Base-by-base conservation (phyloP, 2,888 invertebrate species). In the Drosophila eohydei region DNA sequence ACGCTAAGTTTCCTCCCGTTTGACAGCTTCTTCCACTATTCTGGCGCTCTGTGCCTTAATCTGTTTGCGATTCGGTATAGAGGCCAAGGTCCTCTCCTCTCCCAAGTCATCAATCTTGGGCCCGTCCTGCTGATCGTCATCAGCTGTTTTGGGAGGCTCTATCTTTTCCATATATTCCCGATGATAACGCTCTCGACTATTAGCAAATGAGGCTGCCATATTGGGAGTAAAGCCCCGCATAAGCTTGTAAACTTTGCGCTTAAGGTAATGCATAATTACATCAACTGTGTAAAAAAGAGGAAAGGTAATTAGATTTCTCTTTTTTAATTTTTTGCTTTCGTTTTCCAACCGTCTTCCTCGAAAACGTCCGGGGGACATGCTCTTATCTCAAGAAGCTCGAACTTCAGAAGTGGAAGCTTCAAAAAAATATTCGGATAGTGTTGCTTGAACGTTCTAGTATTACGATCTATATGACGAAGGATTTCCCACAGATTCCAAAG, bases 1-100 rank as follows among this genome's bases (percentile, higher is more conserved):
- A 48, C 4, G 12, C 58, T 59, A 38, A 3, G 36, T 9, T 11
- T 92, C 91, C 0, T 92, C 91, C 55, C 83, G 89, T 52, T 90
- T 92, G n/a, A 83, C 75, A 12, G 80, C 74, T 52, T 90, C 90
- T 58, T 92, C 92, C 14, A 92, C 79, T 30, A 92, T 62, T 78
- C 89, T 91, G 21, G 88, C 88, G 74, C 92, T 92, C 38, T 87
- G 83, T 2, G 83, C 78, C 79, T 93, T 93, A 4, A 93, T 89
- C 72, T 91, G 90, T 30, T 91, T 91, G 11, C 92, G 91, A 73
- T 86, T 92, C 3, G 88, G 91, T 7, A 91, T 81, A 71, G 71
- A 78, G 43, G 88, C 85, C 60, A 74, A 14, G 14, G 44, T 52
- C 4, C 83, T 91, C 38, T 88, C 78, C 41, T 78, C 80, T 28